These are phyloP conservation scores for Stenoptilia bipunctidactyla DNA, from an alignment of 2,888 invertebrate genomes.

Conservation along the genomic window DNA sequence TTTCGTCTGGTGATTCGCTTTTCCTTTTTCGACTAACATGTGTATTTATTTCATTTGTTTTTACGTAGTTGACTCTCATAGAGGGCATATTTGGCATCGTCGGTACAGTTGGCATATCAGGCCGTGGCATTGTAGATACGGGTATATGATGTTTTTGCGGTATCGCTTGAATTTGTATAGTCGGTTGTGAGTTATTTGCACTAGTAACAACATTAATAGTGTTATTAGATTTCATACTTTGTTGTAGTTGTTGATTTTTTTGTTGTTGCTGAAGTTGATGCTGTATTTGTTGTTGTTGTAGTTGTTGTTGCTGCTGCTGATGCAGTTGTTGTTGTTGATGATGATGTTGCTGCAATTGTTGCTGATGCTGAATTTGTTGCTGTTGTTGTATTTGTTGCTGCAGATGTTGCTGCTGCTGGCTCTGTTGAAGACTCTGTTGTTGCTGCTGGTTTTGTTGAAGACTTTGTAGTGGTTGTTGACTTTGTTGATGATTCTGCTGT, in stretches of 20 bases:
- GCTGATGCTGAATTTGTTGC: slow-evolving; percentile 51
- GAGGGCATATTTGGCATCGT: too few relatives aligned
- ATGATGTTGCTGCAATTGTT: slow-evolving; percentile 61
- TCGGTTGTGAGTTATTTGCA: too few relatives aligned
- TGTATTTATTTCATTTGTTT: slow-evolving; percentile 5
- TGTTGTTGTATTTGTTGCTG: slow-evolving; percentile 18
- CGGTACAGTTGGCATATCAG: background rate
- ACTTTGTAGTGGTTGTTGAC: slow-evolving; percentile 23
- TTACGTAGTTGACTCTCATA: background rate
- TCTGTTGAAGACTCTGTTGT: slow-evolving; percentile 21
- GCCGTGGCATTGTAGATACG: slow-evolving; percentile 9
- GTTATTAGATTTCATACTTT: slow-evolving; percentile 7
- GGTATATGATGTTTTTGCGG: slow-evolving; percentile 13
- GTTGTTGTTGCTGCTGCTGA: background rate
- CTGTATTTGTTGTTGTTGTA: background rate
- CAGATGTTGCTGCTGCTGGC: slow-evolving; percentile 13
- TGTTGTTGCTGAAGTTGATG: slow-evolving; percentile 4
- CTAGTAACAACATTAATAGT: slow-evolving; percentile 4
- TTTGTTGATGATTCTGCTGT: slow-evolving; percentile 18
- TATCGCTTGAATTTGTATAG: slow-evolving; percentile 1
- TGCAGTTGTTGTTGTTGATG: too few relatives aligned
- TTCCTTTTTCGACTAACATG: slow-evolving; percentile 38
- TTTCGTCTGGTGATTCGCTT: slow-evolving; percentile 51
- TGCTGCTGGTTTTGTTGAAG: slow-evolving; percentile 62
- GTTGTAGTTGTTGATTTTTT: slow-evolving; percentile 12